phyloP scores from a whole-genome alignment of 2,888 invertebrate species.

The Apamea crenata region DNA sequence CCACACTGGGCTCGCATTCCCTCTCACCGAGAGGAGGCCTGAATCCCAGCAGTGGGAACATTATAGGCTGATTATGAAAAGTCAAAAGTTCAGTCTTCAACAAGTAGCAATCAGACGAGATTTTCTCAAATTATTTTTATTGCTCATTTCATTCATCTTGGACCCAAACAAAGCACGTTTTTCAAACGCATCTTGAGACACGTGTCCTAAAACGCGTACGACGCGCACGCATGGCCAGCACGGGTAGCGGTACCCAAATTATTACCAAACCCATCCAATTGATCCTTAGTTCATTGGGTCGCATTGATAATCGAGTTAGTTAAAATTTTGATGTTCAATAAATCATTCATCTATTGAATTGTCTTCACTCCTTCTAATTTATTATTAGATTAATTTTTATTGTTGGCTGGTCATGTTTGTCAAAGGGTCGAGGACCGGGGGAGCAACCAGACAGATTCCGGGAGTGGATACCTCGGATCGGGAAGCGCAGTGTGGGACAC shows the following conservation, averaged over 20 bases:
- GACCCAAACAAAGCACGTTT: slow-evolving; percentile 27
- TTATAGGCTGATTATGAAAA: no score
- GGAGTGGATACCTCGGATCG: no score
- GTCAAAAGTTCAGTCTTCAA: not conserved
- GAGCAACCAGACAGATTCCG: no score
- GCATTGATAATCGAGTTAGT: slow-evolving; percentile 35
- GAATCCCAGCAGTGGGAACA: no score
- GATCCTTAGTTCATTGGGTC: slow-evolving; percentile 38
- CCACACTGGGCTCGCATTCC: no score
- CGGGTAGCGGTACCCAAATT: slow-evolving; percentile 37
- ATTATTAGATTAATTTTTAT: not conserved
- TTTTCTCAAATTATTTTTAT: not conserved
- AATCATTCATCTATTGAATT: not conserved
- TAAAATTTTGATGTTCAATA: slow-evolving; percentile 12
- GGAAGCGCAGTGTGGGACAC: no score
- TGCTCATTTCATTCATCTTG: slow-evolving; percentile 1
- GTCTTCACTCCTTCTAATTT: not conserved
- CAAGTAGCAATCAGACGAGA: not conserved
- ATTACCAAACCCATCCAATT: slow-evolving; percentile 34
- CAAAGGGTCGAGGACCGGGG: no score
- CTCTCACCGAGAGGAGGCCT: no score
- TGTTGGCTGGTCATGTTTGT: no score
- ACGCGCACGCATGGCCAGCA: not conserved
- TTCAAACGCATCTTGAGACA: slow-evolving; percentile 20
- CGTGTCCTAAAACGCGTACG: slow-evolving; percentile 21